phyloP scores from a whole-genome alignment of 2,113 vertebrate genomes.

The Microcebus tavaratra region DNA sequence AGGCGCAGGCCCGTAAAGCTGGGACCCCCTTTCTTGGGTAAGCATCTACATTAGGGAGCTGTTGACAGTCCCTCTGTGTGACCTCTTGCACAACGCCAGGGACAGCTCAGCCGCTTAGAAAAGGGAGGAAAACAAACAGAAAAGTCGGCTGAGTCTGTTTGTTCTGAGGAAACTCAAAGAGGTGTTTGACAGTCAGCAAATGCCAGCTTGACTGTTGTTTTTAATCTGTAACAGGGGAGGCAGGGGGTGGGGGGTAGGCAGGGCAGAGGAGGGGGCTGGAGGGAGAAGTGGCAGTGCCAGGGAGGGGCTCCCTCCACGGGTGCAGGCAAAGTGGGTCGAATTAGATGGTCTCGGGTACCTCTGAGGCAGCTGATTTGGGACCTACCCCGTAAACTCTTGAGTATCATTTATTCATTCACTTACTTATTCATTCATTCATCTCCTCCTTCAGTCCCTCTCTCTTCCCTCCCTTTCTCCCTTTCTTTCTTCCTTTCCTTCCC shows the following conservation, averaged over 20 bases:
- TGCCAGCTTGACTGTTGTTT: conserved; percentile 77
- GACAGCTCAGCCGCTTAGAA: conserved; percentile 81
- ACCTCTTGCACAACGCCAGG: conserved; percentile 79
- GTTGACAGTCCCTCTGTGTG: conserved; percentile 83
- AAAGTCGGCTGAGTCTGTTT: conserved; percentile 69
- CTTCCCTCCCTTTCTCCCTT: neutral
- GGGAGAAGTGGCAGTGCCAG: neutral
- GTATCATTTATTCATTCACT: neutral
- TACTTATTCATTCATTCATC: too few species aligned
- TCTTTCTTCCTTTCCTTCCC: too few species aligned
- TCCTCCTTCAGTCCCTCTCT: neutral
- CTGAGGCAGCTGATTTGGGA: accelerated
- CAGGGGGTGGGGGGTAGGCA: neutral
- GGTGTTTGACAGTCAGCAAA: conserved; percentile 80
- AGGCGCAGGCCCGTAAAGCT: conserved; percentile 79
- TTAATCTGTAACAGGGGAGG: conserved; percentile 71
- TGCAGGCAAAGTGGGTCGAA: accelerated
- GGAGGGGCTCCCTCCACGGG: neutral
- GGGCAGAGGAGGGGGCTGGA: accelerated
- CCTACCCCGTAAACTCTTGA: neutral
- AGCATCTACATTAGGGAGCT: conserved; percentile 83
- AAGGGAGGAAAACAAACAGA: conserved; percentile 59
- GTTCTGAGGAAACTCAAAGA: conserved; percentile 78
- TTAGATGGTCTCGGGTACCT: neutral
- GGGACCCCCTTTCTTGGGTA: conserved; percentile 75